Base-by-base conservation (phyloP, 2,797 vertebrate genomes). In the Urocyon cinereoargenteus region DNA sequence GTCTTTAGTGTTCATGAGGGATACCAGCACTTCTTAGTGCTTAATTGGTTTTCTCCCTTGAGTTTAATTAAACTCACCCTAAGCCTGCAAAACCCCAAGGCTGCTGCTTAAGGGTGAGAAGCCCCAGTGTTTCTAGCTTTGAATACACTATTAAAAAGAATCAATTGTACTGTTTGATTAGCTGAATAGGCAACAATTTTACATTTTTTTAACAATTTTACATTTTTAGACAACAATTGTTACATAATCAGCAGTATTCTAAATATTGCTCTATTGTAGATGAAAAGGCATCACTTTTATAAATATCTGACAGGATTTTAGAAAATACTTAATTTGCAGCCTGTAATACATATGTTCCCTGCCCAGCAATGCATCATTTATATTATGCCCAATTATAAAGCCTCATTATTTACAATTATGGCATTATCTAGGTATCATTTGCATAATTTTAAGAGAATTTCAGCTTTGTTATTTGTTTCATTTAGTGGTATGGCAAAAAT, bases 11-110 rank as follows among this genome's bases (percentile, higher is more conserved):
- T 91, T 36, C 88, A 91, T 95, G 73, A 96, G 61, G 86, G 86
- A 97, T 96, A 86, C 84, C 70, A 97, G 57, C 1, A 0, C 70
- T 96, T 97, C 91, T 97, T 87, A 68, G 57, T 89, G 86, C 83
- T 96, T 98, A 98, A 96, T 97, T 97, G 78, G n/a, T 94, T 98
- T 97, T 97, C 96, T 97, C 96, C 83, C 82, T 92, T 96, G 83
- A 96, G 78, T 97, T 97, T 96, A 98, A 98, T 97, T 98, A 97
- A 98, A 96, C 75, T 97, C 89, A 95, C 91, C 88, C 89, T 97
- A 98, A 96, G 96, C 86, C 96, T 97, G 26, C 61, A 97, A 96
- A 98, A 91, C 83, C 88, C 64, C 79, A 97, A 95, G 36, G 83
- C 70, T 96, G 49, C 31, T 81, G 70, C 66, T 97, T 90, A 94